Conservation (phyloP, 2,888 invertebrate genomes). For the Myathropa florea region DNA sequence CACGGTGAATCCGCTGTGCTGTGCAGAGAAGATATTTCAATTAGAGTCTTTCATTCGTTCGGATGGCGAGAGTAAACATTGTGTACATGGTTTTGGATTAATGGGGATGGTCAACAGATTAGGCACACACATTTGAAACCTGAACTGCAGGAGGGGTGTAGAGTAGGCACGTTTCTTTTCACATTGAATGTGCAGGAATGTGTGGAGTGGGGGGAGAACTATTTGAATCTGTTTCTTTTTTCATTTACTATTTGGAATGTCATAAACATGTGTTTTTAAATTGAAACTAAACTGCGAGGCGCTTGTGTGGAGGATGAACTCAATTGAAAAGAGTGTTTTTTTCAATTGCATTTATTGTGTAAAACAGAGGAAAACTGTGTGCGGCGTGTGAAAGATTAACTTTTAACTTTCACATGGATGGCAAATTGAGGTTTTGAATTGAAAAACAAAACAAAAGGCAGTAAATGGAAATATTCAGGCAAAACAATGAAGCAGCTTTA, state of each 20-base stretch:
- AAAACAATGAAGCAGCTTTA: no score
- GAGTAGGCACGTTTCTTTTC: background rate
- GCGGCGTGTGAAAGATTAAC: background rate
- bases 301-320: background rate
- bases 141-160: background rate
- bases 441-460: no score
- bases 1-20: conserved; percentile 6
- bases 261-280: background rate
- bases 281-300: background rate
- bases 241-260: background rate
- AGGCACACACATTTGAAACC: background rate
- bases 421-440: background rate
- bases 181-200: background rate
- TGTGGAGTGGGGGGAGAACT: background rate
- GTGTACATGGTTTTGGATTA: background rate
- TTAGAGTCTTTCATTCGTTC: conserved; percentile 23
- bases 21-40: conserved; percentile 49
- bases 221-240: background rate
- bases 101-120: background rate
- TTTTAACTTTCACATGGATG: background rate
- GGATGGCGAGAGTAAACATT: conserved; percentile 13
- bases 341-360: background rate
- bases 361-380: background rate
- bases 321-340: background rate
- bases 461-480: no score